These are phyloP conservation scores for Catharus bicknelli DNA, from an alignment of 2,113 vertebrate genomes.

Conservation along the genomic window DNA sequence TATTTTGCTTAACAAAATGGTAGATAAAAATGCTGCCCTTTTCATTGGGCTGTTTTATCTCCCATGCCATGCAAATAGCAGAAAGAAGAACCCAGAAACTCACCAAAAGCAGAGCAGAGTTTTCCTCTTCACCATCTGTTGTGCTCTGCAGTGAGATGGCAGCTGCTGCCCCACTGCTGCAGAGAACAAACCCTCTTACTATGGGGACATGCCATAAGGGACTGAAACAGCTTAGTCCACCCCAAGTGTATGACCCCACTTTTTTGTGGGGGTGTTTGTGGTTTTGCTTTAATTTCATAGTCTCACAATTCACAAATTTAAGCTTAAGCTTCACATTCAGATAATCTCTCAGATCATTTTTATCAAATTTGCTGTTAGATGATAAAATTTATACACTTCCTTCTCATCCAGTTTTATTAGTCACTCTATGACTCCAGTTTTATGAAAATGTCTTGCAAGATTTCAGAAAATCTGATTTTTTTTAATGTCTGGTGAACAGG, in stretches of 20 bases:
- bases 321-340: background rate
- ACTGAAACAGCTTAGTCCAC: background rate
- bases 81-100: background rate
- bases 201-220: background rate
- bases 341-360: background rate
- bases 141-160: background rate
- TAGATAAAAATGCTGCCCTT: background rate
- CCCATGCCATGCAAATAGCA: background rate
- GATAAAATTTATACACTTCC: background rate
- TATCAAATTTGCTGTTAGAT: background rate
- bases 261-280: background rate
- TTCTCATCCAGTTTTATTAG: background rate
- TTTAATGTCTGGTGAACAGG: background rate
- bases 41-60: background rate
- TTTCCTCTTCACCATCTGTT: background rate
- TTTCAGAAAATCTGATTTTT: background rate
- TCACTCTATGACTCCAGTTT: background rate
- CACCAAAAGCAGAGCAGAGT: background rate
- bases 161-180: background rate
- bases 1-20: background rate
- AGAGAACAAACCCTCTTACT: background rate
- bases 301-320: background rate
- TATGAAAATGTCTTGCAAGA: background rate
- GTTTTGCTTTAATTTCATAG: background rate
- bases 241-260: background rate